Conservation (phyloP, 2,888 invertebrate genomes). For the Polymixis lichenea region DNA sequence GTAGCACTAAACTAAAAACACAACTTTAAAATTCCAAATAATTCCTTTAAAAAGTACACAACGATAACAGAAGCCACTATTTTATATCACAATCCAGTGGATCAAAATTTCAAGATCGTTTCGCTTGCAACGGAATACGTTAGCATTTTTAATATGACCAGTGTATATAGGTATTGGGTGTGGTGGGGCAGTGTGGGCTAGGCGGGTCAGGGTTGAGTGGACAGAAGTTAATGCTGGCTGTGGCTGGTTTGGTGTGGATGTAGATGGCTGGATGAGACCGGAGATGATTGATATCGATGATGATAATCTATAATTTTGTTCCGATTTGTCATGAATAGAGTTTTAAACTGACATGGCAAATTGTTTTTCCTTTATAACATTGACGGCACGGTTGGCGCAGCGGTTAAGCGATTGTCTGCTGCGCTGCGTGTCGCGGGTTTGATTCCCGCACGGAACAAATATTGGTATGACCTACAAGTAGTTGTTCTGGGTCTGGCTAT, state of each 20-base stretch:
- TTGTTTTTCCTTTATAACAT: background rate
- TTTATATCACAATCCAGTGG: slow-evolving; percentile 60
- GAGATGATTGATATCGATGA: too few relatives aligned
- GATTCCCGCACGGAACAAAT: too few relatives aligned
- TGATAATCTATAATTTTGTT: too few relatives aligned
- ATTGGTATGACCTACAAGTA: too few relatives aligned
- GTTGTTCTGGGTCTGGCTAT: too few relatives aligned
- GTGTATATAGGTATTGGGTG: slow-evolving; percentile 59
- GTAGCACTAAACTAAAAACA: background rate
- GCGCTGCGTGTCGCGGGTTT: too few relatives aligned
- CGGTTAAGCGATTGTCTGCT: too few relatives aligned
- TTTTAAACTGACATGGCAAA: background rate
- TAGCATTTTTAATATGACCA: slow-evolving; percentile 79
- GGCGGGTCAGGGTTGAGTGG: slow-evolving; percentile 70
- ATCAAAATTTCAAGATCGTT: slow-evolving; percentile 78
- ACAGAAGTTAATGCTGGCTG: slow-evolving; percentile 71
- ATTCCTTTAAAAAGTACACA: slow-evolving; percentile 53
- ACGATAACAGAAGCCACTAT: slow-evolving; percentile 51
- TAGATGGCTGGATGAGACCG: slow-evolving; percentile 63
- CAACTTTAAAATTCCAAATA: slow-evolving; percentile 37
- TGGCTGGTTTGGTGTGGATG: slow-evolving; percentile 55
- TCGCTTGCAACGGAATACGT: slow-evolving; percentile 76
- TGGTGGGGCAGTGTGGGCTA: slow-evolving; percentile 34
- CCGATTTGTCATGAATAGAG: background rate
- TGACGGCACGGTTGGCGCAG: too few relatives aligned